A percentile compares a stretch with the other conserved stretches of the same genome.
Conservation (phyloP, 2,113 vertebrate genomes). For the Furnarius figulus region DNA sequence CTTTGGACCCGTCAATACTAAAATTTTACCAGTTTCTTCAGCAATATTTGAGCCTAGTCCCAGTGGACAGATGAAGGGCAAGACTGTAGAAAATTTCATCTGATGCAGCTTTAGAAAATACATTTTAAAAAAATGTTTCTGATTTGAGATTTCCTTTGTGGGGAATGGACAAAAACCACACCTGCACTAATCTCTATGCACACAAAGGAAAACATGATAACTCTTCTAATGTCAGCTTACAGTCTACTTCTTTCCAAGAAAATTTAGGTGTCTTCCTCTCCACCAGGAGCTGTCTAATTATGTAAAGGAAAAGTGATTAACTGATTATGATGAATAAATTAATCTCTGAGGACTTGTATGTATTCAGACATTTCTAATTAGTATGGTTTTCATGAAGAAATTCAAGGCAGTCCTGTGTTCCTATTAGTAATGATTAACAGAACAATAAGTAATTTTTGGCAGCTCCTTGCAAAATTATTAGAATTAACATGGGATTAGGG, state of each 20-base stretch:
- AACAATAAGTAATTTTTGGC: conserved; percentile 80
- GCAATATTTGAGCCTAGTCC: background rate
- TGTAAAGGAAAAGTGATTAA: conserved; percentile 81
- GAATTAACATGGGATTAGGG: conserved; percentile 68
- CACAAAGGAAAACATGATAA: background rate
- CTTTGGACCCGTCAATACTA: background rate
- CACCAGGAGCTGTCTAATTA: conserved; percentile 74
- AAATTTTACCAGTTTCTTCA: conserved; percentile 8
- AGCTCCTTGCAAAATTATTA: conserved; percentile 72
- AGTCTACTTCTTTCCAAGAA: conserved; percentile 43
- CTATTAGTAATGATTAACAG: conserved; percentile 79
- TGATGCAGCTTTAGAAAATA: background rate
- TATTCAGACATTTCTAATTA: conserved; percentile 81
- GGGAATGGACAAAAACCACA: background rate
- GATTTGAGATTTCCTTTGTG: background rate
- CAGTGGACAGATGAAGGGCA: background rate
- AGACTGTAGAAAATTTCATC: background rate
- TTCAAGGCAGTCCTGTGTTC: conserved; percentile 69
- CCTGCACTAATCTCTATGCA: background rate
- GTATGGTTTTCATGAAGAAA: conserved; percentile 74
- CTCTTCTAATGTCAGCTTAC: conserved; percentile 31
- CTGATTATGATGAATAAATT: conserved; percentile 83
- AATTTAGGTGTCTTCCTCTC: conserved; percentile 66
- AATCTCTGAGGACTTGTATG: conserved; percentile 78
- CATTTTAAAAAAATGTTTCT: background rate